phyloP scores from a whole-genome alignment of 2,888 invertebrate genomes.

The Drosophila siamana region DNA sequence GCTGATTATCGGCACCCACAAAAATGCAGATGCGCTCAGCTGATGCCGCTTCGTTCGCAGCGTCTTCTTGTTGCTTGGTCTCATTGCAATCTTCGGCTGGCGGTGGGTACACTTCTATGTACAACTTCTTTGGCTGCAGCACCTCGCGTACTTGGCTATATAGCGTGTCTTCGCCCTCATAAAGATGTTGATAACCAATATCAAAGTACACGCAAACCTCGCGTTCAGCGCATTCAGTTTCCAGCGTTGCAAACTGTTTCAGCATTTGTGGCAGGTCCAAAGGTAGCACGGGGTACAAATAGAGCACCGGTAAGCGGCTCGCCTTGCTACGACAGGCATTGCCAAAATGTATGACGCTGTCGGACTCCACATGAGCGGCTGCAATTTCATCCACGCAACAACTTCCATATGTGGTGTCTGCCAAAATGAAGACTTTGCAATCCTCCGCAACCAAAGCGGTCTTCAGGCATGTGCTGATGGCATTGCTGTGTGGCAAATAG shows the following conservation, averaged over 20 bases:
- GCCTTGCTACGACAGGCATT: constrained; percentile 93
- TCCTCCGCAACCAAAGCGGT: constrained; percentile 77
- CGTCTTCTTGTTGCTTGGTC: constrained; percentile 65
- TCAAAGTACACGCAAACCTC: constrained; percentile 89
- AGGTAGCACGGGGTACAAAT: constrained; percentile 89
- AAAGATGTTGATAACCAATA: constrained; percentile 88
- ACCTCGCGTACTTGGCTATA: constrained; percentile 51
- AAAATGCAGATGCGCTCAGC: constrained; percentile 88
- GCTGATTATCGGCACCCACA: constrained; percentile 88
- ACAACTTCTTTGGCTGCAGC: constrained; percentile 60
- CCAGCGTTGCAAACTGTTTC: constrained; percentile 78
- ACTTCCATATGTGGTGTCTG: constrained; percentile 96
- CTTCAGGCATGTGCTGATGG: constrained; percentile 88
- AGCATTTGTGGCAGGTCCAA: constrained; percentile 86
- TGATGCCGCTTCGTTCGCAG: constrained; percentile 75
- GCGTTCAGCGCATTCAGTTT: constrained; percentile 81
- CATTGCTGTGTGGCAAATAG: constrained; percentile 89
- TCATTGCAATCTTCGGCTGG: constrained; percentile 59
- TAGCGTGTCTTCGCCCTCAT: constrained; percentile 79
- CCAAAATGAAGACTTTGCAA: constrained; percentile 90
- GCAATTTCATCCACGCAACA: constrained; percentile 89
- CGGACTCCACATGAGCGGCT: constrained; percentile 93
- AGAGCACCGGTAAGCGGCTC: constrained; percentile 90
- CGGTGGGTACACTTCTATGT: constrained; percentile 73
- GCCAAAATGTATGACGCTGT: constrained; percentile 96